These are phyloP conservation scores for Laticauda colubrina DNA, from an alignment of 2,113 vertebrate species.

Conservation along the genomic window DNA sequence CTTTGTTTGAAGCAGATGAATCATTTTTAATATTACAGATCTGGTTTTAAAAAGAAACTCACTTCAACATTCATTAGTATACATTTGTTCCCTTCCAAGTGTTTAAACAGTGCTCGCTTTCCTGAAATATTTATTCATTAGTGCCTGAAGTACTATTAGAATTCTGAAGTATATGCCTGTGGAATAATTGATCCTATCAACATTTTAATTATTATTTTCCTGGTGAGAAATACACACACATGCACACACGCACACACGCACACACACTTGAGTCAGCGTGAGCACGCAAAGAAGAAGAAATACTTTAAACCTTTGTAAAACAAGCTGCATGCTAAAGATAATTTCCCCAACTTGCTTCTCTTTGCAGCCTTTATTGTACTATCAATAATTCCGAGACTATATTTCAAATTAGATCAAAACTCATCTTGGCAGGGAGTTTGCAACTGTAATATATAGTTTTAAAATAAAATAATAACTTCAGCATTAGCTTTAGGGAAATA, in stretches of 20 bases:
- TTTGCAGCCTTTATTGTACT: slow-evolving; percentile 61
- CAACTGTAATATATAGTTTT: slow-evolving; percentile 61
- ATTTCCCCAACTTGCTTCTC: slow-evolving; percentile 64
- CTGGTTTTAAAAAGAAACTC: slow-evolving; percentile 31
- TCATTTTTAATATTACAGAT: slow-evolving; percentile 34
- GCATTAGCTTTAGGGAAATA: slow-evolving; percentile 47
- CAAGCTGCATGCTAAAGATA: slow-evolving; percentile 69
- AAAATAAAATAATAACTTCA: slow-evolving; percentile 61
- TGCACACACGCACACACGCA: too few species aligned
- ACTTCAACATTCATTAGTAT: slow-evolving; percentile 46
- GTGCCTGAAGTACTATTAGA: slow-evolving; percentile 48
- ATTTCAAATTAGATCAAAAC: slow-evolving; percentile 65
- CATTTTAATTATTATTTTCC: slow-evolving; percentile 40
- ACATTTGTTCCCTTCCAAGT: slow-evolving; percentile 39
- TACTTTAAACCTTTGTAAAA: slow-evolving; percentile 65
- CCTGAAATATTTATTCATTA: slow-evolving; percentile 55
- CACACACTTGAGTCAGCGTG: slow-evolving; percentile 11
- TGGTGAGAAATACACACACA: slow-evolving; percentile 11
- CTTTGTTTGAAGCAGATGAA: slow-evolving; percentile 34
- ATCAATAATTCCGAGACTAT: slow-evolving; percentile 61
- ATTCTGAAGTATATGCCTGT: slow-evolving; percentile 56
- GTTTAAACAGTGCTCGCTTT: slow-evolving; percentile 40
- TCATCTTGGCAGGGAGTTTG: slow-evolving; percentile 54
- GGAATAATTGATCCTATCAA: slow-evolving; percentile 53
- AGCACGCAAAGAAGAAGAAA: slow-evolving; percentile 44